phyloP scores from a whole-genome alignment of 64 coral and sea anemone species.

The Actinia tenebrosa region DNA sequence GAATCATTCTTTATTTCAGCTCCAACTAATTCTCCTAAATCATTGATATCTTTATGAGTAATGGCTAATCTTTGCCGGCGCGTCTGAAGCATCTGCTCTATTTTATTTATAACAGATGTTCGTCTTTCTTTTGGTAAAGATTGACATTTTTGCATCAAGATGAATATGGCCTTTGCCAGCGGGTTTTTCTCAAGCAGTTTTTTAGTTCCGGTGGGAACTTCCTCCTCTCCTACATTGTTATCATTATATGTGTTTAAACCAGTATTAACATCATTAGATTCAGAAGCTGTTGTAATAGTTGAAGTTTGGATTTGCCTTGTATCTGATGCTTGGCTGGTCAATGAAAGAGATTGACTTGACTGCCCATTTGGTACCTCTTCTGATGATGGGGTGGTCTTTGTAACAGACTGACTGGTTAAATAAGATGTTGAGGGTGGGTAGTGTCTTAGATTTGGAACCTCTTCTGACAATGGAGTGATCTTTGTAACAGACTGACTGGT shows the following conservation, averaged over 20 bases:
- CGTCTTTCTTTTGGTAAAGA: not conserved
- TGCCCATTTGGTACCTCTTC: not conserved
- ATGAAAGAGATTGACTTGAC: too few relatives aligned
- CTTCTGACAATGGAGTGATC: not conserved
- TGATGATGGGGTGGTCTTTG: not conserved
- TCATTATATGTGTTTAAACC: not conserved
- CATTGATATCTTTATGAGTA: not conserved
- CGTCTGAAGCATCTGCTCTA: not conserved
- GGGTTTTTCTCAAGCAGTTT: not conserved
- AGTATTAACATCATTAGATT: not conserved
- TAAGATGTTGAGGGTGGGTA: not conserved
- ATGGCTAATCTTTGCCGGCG: not conserved
- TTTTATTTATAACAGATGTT: not conserved
- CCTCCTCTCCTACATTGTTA: not conserved
- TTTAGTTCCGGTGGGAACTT: not conserved
- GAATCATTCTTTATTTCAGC: not conserved
- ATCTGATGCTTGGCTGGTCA: not conserved
- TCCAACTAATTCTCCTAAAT: not conserved
- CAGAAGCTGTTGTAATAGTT: not conserved
- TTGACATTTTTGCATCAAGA: not conserved
- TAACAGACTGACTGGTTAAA: not conserved
- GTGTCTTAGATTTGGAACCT: not conserved
- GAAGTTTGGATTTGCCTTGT: not conserved
- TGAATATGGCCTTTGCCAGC: not conserved
- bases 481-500: not conserved